Evolutionary conservation across 2,888 invertebrate species (phyloP).

Genomic region (Tromatobia lineatoria): DNA sequence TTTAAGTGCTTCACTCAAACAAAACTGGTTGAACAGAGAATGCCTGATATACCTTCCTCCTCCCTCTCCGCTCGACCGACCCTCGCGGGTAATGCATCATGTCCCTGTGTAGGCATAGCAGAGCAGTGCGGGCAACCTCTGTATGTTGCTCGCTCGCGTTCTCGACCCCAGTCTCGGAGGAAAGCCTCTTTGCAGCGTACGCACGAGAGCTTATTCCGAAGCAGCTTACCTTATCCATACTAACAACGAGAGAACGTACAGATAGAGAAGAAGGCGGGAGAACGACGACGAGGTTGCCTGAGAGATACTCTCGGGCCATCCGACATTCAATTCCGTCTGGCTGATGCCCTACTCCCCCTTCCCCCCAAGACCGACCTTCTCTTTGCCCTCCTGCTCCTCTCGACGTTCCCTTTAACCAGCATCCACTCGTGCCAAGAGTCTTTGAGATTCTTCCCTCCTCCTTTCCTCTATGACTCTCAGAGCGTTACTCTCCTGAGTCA

Average conservation of each 20-base stretch:
- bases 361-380: background rate
- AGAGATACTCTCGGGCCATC: slow-evolving; percentile 40
- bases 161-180: slow-evolving; percentile 6
- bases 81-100: slow-evolving; percentile 16
- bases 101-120: background rate
- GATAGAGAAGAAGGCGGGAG: slow-evolving; percentile 45
- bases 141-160: slow-evolving; percentile 10
- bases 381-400: slow-evolving; percentile 6
- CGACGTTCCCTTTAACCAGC: background rate
- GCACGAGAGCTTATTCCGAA: slow-evolving; percentile 64
- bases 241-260: slow-evolving; percentile 44
- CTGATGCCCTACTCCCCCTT: slow-evolving; percentile 29
- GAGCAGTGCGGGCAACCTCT: background rate
- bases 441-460: slow-evolving; percentile 12
- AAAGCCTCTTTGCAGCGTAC: slow-evolving; percentile 63
- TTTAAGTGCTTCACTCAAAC: too few species aligned
- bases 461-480: slow-evolving; percentile 1
- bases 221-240: slow-evolving; percentile 65
- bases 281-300: slow-evolving; percentile 50
- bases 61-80: slow-evolving; percentile 1
- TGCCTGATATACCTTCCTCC: background rate
- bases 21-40: too few species aligned
- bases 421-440: slow-evolving; percentile 7
- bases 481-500: slow-evolving; percentile 15
- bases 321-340: slow-evolving; percentile 58